Evolutionary conservation across 2,888 invertebrate species (phyloP), one percentile per base, ranked within the genome.

Genomic region (Odontocolon sp.): DNA sequence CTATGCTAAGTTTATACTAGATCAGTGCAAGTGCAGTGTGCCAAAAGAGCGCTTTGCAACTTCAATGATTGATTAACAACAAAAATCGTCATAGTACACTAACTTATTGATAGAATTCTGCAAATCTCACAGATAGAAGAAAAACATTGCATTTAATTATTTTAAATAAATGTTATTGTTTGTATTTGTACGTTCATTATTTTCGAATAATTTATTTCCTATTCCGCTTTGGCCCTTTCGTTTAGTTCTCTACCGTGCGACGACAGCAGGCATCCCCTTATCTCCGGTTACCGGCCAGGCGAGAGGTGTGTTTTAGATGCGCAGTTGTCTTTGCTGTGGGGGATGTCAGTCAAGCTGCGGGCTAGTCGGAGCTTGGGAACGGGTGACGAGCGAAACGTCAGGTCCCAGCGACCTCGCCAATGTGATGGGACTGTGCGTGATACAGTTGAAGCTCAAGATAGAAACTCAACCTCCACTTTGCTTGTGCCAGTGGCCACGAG

Each of bases 241-340:
- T 73, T 77, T 59, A 66, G 69, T 77, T 57, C 45, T 40, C 52
- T 54, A 59, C 45, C 72, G 45, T 63, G 59, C 78, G 87, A 87
- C 83, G 88, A 89, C 88, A 87, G 84, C 82, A 79, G 82, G 83
- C 80, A 83, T 79, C 86, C 85, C 82, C 87, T 89, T 90, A 90
- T 89, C 88, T 88, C 86, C 87, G 87, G 86, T 86, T 86, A 87
- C 86, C 86, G 85, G 42, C 57, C 85, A 86, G 84, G 81, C 84
- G 79, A 82, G 84, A 85, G 68, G 84, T 86, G 84, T 86, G 83
- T 86, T 85, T 85, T 83, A 84, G 86, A 87, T 83, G 87, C 84
- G 84, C 87, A 84, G 82, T 85, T 85, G 87, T 87, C 87, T 86
- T 85, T 85, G 16, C 59, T 56, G 57, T 57, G 77, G 87, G 88